These are phyloP conservation scores for Drosophila mojavensis DNA, from an alignment of 1,140 invertebrate species.

Conservation along the genomic window DNA sequence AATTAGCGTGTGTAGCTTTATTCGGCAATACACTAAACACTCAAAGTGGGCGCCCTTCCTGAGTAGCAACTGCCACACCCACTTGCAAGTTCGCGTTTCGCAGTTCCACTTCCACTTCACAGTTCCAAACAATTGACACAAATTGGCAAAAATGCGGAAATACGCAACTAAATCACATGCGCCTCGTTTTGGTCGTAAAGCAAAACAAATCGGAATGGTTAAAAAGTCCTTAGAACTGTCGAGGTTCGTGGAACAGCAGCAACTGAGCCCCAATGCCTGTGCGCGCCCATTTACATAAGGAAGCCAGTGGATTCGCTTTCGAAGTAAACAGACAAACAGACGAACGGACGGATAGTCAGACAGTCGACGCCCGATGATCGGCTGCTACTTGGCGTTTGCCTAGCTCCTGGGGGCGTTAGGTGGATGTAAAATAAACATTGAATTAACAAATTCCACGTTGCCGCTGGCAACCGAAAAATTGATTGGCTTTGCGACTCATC, in stretches of 20 bases:
- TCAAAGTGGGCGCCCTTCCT: constrained; percentile 10
- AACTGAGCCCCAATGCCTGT: constrained; percentile 57
- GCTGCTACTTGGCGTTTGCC: constrained; percentile 40
- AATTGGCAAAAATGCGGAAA: constrained; percentile 74
- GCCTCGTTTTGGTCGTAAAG: constrained; percentile 7
- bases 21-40: neutral
- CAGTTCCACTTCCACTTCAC: constrained; percentile 29
- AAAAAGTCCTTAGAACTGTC: constrained; percentile 44
- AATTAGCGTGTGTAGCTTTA: constrained; percentile 15
- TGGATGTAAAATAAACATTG: constrained; percentile 77
- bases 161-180: constrained; percentile 60
- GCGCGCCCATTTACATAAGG: constrained; percentile 42
- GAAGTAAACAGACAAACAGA: constrained; percentile 1
- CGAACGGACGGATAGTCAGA: neutral
- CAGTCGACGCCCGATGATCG: constrained; percentile 39
- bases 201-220: constrained; percentile 29
- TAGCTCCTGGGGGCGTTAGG: constrained; percentile 35
- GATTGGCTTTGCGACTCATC: constrained; percentile 63
- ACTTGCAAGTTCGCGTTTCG: constrained; percentile 30
- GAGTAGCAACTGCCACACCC: constrained; percentile 10
- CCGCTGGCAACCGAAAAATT: constrained; percentile 73
- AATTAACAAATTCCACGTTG: constrained; percentile 84
- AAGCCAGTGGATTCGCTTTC: constrained; percentile 29
- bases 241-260: constrained; percentile 49
- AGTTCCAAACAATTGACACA: constrained; percentile 69